phyloP scores from a whole-genome alignment of 2,888 invertebrate species.

The Limenitis camilla region DNA sequence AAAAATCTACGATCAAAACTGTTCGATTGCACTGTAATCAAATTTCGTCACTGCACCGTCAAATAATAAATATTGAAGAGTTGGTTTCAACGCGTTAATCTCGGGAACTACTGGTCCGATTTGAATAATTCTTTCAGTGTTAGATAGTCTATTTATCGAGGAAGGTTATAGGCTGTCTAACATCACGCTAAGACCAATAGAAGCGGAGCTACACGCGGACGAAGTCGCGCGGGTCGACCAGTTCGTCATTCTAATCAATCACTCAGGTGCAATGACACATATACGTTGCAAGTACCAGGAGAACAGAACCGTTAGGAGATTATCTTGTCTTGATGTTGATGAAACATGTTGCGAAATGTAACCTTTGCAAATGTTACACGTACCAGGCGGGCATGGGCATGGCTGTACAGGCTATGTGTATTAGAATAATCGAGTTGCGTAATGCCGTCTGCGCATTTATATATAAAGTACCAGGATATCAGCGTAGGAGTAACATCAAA shows the following conservation, averaged over 20 bases:
- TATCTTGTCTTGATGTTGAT: neutral
- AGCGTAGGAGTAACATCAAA: too few relatives aligned
- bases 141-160: too few relatives aligned
- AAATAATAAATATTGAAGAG: too few relatives aligned
- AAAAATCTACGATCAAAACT: constrained; percentile 34
- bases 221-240: too few relatives aligned
- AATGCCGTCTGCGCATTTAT: neutral
- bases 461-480: neutral
- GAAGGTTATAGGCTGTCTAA: too few relatives aligned
- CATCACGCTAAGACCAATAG: too few relatives aligned
- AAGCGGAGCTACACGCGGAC: too few relatives aligned
- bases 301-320: neutral
- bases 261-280: neutral
- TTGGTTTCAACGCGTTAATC: too few relatives aligned
- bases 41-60: neutral
- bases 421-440: neutral
- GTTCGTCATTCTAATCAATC: neutral
- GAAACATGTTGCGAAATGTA: neutral
- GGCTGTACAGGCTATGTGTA: neutral
- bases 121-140: too few relatives aligned
- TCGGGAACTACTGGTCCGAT: too few relatives aligned
- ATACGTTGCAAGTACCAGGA: neutral
- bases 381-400: constrained; percentile 7
- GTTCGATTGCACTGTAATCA: constrained; percentile 36
- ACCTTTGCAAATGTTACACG: constrained; percentile 5